Conservation (phyloP, 2,888 invertebrate genomes). For the Lochmaea crataegi region DNA sequence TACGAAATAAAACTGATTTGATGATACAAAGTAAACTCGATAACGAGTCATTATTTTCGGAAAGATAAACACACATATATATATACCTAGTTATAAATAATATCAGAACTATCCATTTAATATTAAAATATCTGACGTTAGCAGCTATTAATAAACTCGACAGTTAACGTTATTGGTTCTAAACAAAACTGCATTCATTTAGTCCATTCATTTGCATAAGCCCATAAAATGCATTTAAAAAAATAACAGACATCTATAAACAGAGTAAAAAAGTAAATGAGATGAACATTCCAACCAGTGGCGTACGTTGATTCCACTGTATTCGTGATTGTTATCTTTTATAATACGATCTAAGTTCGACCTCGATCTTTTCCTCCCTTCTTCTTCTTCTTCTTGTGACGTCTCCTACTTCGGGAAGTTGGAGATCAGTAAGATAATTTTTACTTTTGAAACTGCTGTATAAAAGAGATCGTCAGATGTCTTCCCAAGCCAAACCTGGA, state of each 20-base stretch:
- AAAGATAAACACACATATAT: neutral
- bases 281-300: slow-evolving; percentile 20
- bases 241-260: slow-evolving; percentile 19
- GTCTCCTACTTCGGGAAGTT: too few relatives aligned
- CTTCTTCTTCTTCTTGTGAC: too few relatives aligned
- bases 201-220: slow-evolving; percentile 22
- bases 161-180: slow-evolving; percentile 25
- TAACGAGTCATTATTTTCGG: neutral
- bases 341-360: neutral
- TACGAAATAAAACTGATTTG: neutral
- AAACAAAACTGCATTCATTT: slow-evolving; percentile 12
- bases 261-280: slow-evolving; percentile 24
- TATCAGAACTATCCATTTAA: slow-evolving; percentile 8
- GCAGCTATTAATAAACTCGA: slow-evolving; percentile 14
- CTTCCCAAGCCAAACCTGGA: too few relatives aligned
- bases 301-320: neutral
- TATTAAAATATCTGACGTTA: slow-evolving; percentile 22
- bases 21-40: neutral
- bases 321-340: neutral
- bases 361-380: too few relatives aligned
- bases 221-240: slow-evolving; percentile 25
- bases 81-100: slow-evolving; percentile 2
- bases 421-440: too few relatives aligned
- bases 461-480: too few relatives aligned
- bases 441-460: neutral